Evolutionary conservation across 1,140 invertebrate species (phyloP), one percentile per base, ranked within the genome.

Genomic region (Tetragonula clypearis): DNA sequence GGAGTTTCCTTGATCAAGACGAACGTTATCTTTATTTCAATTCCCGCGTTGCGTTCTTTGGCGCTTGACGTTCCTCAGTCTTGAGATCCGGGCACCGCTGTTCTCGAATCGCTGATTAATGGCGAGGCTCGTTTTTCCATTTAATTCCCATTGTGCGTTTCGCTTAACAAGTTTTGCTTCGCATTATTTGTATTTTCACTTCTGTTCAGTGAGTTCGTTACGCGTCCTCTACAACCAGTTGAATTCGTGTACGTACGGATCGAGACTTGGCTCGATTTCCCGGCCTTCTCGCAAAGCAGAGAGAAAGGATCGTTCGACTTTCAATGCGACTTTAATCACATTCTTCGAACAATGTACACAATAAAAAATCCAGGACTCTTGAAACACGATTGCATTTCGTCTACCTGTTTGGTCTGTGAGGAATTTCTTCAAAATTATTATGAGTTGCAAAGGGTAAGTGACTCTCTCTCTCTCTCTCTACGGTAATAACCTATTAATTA

Each of bases 391-490:
- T 86, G 80, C 62, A 81, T 89, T 26, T 87, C 88, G 11, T 86
- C 91, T 60, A 84, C 90, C 8, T 93, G 90, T 86, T 88, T 91
- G 82, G 90, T 93, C 17, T 93, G 93, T 72, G 89, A 86, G 21
- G 92, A 94, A 58, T 94, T 93, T 79, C 86, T 94, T n/a, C 83
- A 90, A 12, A 86, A 84, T 62, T 94, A 94, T 78, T 91, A 93
- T 90, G 92, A 93, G 23, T 86, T 94, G 19, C 93, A 94, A 88
- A 90, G 91, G 90, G 93, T 94, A 87, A 88, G 91, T 90, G 55
- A 49, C 55, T 73, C 30, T 49, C 14, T 56, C 5, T 68, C 1
- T 41, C 41, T 41, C 41, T 41, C 41, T 41, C 41, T 41, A 1
- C 41, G 23, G 5, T 71, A 60, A 9, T 35, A 56, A 58, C 19